Base-by-base conservation (phyloP, 2,797 vertebrate species). In the Chaetophractus vellerosus region DNA sequence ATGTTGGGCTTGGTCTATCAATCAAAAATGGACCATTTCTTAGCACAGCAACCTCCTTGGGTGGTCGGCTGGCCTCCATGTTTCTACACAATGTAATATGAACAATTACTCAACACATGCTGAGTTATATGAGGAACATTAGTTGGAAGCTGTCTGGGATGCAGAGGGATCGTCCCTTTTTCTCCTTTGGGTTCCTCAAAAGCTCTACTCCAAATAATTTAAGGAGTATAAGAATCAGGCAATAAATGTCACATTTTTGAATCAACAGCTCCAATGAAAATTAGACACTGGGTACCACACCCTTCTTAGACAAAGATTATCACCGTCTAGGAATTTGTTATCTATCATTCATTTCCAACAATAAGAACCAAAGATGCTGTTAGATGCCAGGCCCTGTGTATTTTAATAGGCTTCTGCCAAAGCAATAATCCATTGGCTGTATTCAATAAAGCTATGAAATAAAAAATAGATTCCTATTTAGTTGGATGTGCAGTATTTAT, bases 21-120 rank as follows among this genome's bases (percentile, higher is more conserved):
- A 16, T 88, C 81, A 88, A 69, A 94, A 59, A 57, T 88, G 38
- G 33, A 84, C 79, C 26, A 38, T 90, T 84, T 95, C 52, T 93
- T 88, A 36, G 24, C 81, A 88, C 82, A 72, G 41, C 18, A 85
- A 31, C 36, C 41, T 90, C 23, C 38, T 45, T 96, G 61, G 79
- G 72, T 90, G 88, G 72, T 81, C 72, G 90, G 15, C 59, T 91
- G 41, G 41, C 66, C 41, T 84, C 48, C 19, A 80, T 11, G n/a
- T 90, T 87, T 95, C 78, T 94, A 1, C 66, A 26, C 55, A 90
- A 41, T 81, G 38, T 50, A 93, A 80, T 64, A 75, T 55, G 71
- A 83, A 64, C 84, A 93, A 93, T 86, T 52, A 52, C n/a, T 79
- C 26, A 74, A 36, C n/a, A 50, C 72, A 45, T 68, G 28, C 36